A percentile compares a stretch with the other conserved stretches of the same genome.
phyloP scores from a whole-genome alignment of 1,140 invertebrate genomes.

The Goniozus legneri region DNA sequence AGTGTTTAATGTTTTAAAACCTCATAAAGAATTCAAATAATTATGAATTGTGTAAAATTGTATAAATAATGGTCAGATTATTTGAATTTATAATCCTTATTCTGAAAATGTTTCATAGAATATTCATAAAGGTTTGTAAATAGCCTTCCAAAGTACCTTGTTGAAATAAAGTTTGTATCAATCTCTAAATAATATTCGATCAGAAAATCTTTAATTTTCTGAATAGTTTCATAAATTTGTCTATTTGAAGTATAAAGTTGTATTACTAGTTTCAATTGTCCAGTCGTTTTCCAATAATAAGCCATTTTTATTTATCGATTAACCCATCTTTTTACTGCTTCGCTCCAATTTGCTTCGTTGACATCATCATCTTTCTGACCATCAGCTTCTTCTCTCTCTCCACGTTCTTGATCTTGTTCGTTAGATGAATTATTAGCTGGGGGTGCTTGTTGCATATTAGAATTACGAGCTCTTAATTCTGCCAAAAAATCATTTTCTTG shows the following conservation, averaged over 20 bases:
- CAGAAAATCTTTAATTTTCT: too few species aligned
- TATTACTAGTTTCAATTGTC: too few species aligned
- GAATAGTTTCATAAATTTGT: too few species aligned
- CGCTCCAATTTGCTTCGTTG: slow-evolving; percentile 64
- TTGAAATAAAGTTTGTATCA: too few species aligned
- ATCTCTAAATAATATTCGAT: too few species aligned
- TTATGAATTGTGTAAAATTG: background rate
- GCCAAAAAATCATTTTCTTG: slow-evolving; percentile 65
- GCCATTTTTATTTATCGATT: slow-evolving; percentile 57
- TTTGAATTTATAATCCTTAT: background rate
- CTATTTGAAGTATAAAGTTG: too few species aligned
- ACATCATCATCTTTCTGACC: slow-evolving; percentile 56
- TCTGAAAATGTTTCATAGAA: too few species aligned
- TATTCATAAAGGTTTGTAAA: too few species aligned
- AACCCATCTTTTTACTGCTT: slow-evolving; percentile 66
- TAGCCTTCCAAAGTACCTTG: too few species aligned
- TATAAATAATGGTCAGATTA: background rate
- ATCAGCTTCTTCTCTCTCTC: slow-evolving; percentile 47
- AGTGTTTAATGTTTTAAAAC: background rate
- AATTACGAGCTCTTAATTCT: slow-evolving; percentile 59
- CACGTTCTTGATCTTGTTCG: slow-evolving; percentile 46
- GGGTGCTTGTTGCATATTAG: slow-evolving; percentile 34
- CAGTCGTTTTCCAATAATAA: background rate
- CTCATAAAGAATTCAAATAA: background rate
- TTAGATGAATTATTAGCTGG: slow-evolving; percentile 42